Base-by-base conservation (phyloP, 1,140 invertebrate genomes). In the Cataglyphis hispanica region DNA sequence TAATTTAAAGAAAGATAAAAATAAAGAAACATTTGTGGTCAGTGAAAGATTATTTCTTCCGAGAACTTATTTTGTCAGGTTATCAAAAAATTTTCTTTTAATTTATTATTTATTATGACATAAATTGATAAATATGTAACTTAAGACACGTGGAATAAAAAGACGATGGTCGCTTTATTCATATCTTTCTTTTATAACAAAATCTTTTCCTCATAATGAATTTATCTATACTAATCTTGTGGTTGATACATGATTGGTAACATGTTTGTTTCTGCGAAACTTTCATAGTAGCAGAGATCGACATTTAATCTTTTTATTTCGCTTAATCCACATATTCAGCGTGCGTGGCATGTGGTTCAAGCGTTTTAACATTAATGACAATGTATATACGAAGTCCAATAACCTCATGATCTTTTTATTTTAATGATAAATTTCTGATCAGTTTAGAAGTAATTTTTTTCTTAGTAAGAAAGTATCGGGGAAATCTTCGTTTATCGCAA, bases 251-350 rank as follows among this genome's bases (percentile, higher is more conserved):
- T 37, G 40, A 43, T 43, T 43, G 50, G 27, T 19, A 6, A 50
- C 3, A 64, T 6, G 67, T 19, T 61, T 22, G 53, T 80, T 67
- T 64, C 53, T 19, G 40, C n/a, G 84, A 37, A 56, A 88, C 88
- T 88, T 89, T 89, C 84, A 81, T 83, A 70, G 34, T 31, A 34
- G 16, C 27, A 43, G 40, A 69, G 34, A 69, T 81, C 46, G 75
- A 13, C 34, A 43, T 31, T 19, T 69, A 66, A n/a, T 27, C 27
- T 76, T 84, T 87, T 53, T 56, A 60, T 58, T 50, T 61, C 11
- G 11, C 69, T 66, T 90, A 90, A 90, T 91, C 83, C 87, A 80
- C 87, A 87, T 87, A 84, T 84, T 66, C 86, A 85, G 31, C 27
- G 43, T 78, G 60, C 80, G 70, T 86, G 72, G 77, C 78, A 46